These are phyloP conservation scores for Aphelocoma californica DNA, from an alignment of 2,797 vertebrate species.

Conservation along the genomic window DNA sequence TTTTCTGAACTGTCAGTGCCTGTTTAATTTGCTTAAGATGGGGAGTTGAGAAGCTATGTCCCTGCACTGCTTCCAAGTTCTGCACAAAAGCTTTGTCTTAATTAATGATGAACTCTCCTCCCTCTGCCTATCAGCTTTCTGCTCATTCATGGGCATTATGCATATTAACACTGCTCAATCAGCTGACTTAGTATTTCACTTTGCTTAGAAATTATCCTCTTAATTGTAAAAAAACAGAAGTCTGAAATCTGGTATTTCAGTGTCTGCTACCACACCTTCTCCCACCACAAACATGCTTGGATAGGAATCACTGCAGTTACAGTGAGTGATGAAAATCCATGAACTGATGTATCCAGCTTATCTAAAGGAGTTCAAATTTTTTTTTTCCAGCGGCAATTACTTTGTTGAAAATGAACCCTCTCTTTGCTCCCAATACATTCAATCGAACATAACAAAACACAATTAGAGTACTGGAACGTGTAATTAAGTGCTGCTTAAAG, in stretches of 20 bases:
- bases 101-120: conserved; percentile 47
- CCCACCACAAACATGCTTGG: conserved; percentile 21
- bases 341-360: conserved; percentile 62
- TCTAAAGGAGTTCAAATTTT: conserved; percentile 60
- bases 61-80: background rate
- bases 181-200: conserved; percentile 64
- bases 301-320: conserved; percentile 59
- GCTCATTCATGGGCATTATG: conserved; percentile 29
- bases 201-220: conserved; percentile 64
- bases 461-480: conserved; percentile 71
- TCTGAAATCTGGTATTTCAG: conserved; percentile 36
- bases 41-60: background rate
- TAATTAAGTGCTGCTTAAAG: conserved; percentile 79
- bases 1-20: background rate
- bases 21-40: conserved; percentile 27
- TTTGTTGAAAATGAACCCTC: conserved; percentile 71
- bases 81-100: conserved; percentile 25
- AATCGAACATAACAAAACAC: conserved; percentile 72
- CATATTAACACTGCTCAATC: conserved; percentile 47
- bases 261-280: conserved; percentile 38
- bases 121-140: conserved; percentile 54
- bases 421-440: conserved; percentile 67
- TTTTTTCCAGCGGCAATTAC: conserved; percentile 68
- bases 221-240: conserved; percentile 60
- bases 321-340: conserved; percentile 56